Evolutionary conservation across 1,140 invertebrate genomes (phyloP).

Genomic region (Polypedilum vanderplanki): DNA sequence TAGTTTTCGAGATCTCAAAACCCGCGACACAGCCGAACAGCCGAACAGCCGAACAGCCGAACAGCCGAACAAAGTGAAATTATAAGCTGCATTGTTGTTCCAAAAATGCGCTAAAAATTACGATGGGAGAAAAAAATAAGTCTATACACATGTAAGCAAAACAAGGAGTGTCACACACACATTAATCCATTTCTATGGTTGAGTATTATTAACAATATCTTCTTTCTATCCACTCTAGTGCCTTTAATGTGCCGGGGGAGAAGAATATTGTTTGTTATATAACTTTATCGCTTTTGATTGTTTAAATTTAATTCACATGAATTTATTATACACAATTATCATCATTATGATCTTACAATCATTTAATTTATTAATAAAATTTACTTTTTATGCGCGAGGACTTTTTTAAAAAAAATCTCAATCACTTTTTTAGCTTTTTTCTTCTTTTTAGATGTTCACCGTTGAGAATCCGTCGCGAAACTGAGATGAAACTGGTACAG

Average conservation of each 20-base stretch:
- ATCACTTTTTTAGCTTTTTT: not conserved
- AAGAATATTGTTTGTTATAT: not conserved
- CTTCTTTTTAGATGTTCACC: not conserved
- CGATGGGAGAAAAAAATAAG: no score
- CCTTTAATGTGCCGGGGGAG: no score
- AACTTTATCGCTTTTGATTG: not conserved
- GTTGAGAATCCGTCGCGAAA: not conserved
- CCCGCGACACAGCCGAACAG: no score
- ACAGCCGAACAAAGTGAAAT: no score
- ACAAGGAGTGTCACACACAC: constrained; percentile 27
- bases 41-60: no score
- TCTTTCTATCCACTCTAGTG: no score
- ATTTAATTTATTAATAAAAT: not conserved
- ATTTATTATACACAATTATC: not conserved
- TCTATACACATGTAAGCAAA: not conserved
- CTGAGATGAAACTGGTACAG: not conserved
- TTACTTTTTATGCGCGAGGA: constrained; percentile 1
- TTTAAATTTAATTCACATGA: not conserved
- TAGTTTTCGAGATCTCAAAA: no score
- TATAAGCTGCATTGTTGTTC: no score
- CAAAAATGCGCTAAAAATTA: no score
- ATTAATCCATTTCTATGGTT: not conserved
- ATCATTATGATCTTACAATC: not conserved
- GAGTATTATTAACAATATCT: constrained; percentile 7
- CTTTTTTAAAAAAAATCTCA: not conserved